Evolutionary conservation across 2,113 vertebrate genomes (phyloP), one percentile per base, ranked within the genome.

Genomic region (Nansenia antarctica): DNA sequence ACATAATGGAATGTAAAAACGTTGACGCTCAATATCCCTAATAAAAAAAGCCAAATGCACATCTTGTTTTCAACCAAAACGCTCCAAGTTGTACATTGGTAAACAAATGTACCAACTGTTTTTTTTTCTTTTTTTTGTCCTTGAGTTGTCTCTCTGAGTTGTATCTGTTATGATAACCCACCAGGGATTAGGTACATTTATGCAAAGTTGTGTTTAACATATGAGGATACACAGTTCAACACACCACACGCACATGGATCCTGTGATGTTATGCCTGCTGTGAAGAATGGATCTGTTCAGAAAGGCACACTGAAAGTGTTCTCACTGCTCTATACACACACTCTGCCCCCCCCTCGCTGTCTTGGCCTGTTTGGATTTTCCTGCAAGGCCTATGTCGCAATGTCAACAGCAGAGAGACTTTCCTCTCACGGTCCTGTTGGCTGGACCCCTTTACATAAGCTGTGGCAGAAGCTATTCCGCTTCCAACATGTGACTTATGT

Each of bases 1-100:
- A n/a, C n/a, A n/a, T n/a, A n/a, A n/a, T n/a, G n/a, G n/a, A n/a
- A n/a, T n/a, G n/a, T n/a, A n/a, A n/a, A n/a, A n/a, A n/a, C n/a
- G n/a, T n/a, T n/a, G n/a, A n/a, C n/a, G n/a, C n/a, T n/a, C n/a
- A n/a, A n/a, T n/a, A n/a, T n/a, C n/a, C n/a, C n/a, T n/a, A n/a
- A n/a, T n/a, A 53, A 71, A 80, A 82, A 22, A 90, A 89, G 87
- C 88, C 89, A 92, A 91, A 91, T 91, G 81, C 81, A 85, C 72
- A 84, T 84, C 63, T 76, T 82, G 71, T 88, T 85, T n/a, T 90
- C 76, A 86, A 90, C 88, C 91, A 90, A 92, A 93, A 90, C 68
- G 67, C 76, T 86, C 64, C 64, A 72, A 65, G 80, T 45, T 89
- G 82, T 87, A 84, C 80, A 86, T 83, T 68, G n/a, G 64, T 66